phyloP scores from a whole-genome alignment of 2,797 vertebrate genomes.

The Protonibea diacanthus region DNA sequence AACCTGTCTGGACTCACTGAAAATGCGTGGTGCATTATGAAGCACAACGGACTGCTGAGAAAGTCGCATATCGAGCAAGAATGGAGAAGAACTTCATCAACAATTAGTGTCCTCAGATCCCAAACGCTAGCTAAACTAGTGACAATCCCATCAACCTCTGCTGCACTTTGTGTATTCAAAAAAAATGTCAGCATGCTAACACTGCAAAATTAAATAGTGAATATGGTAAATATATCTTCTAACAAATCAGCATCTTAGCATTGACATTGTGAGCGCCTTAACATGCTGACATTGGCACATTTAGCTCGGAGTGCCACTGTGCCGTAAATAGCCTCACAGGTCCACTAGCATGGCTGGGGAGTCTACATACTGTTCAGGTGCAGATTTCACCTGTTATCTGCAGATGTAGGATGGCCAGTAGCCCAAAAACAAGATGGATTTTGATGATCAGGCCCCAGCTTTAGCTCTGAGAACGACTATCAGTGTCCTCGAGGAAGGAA shows the following conservation, averaged over 20 bases:
- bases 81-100: too few relatives aligned
- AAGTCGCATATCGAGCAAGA: too few relatives aligned
- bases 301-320: too few relatives aligned
- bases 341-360: too few relatives aligned
- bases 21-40: too few relatives aligned
- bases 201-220: not conserved
- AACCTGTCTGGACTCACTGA: too few relatives aligned
- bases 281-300: not conserved
- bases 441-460: constrained; percentile 25
- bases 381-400: too few relatives aligned
- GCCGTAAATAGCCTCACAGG: too few relatives aligned
- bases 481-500: constrained; percentile 12
- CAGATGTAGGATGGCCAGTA: constrained; percentile 1
- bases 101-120: too few relatives aligned
- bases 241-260: not conserved
- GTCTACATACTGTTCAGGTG: too few relatives aligned
- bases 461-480: not conserved
- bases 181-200: not conserved
- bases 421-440: constrained; percentile 19
- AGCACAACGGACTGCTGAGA: too few relatives aligned
- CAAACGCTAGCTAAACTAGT: not conserved
- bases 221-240: not conserved
- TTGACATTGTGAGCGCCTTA: not conserved
- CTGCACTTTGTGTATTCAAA: too few relatives aligned
- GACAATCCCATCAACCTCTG: not conserved